A percentile compares a stretch with the other conserved stretches of the same genome.
Conservation (phyloP, 2,113 vertebrate species). For the Sinocyclocheilus anshuiensis region DNA sequence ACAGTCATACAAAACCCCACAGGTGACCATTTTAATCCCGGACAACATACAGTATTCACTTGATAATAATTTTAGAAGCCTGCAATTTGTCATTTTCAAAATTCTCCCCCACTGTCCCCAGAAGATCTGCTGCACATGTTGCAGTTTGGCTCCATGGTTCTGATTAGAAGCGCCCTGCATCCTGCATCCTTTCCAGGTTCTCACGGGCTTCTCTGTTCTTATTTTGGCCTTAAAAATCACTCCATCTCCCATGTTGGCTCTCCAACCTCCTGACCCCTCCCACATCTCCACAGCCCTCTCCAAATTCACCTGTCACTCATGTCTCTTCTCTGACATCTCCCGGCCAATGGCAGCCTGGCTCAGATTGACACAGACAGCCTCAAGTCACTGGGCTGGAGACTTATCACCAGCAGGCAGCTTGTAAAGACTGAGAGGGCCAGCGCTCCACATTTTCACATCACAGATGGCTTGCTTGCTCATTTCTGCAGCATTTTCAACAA, state of each 20-base stretch:
- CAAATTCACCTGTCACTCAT: constrained; percentile 72
- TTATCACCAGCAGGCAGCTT: constrained; percentile 73
- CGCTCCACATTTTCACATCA: constrained; percentile 40
- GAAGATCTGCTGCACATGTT: constrained; percentile 3
- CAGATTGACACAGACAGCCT: constrained; percentile 69
- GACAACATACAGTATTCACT: background rate
- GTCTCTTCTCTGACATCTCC: constrained; percentile 63
- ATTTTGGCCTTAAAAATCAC: constrained; percentile 7
- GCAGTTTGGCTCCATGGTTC: constrained; percentile 46
- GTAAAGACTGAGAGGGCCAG: constrained; percentile 63
- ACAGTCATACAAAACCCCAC: background rate
- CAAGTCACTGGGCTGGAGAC: constrained; percentile 66
- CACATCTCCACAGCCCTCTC: constrained; percentile 62
- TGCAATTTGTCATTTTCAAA: constrained; percentile 43
- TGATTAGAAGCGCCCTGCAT: constrained; percentile 51
- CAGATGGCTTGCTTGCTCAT: constrained; percentile 44
- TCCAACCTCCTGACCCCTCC: constrained; percentile 66
- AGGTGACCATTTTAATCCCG: background rate
- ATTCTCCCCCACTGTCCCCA: constrained; percentile 22
- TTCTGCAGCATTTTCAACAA: constrained; percentile 32
- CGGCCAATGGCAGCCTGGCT: constrained; percentile 38
- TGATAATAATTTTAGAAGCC: constrained; percentile 49
- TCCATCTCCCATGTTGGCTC: constrained; percentile 56
- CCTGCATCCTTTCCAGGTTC: constrained; percentile 9
- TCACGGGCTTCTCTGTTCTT: constrained; percentile 3